These are phyloP conservation scores for Heteropelma amictum DNA, from an alignment of 2,888 invertebrate genomes.

Conservation along the genomic window DNA sequence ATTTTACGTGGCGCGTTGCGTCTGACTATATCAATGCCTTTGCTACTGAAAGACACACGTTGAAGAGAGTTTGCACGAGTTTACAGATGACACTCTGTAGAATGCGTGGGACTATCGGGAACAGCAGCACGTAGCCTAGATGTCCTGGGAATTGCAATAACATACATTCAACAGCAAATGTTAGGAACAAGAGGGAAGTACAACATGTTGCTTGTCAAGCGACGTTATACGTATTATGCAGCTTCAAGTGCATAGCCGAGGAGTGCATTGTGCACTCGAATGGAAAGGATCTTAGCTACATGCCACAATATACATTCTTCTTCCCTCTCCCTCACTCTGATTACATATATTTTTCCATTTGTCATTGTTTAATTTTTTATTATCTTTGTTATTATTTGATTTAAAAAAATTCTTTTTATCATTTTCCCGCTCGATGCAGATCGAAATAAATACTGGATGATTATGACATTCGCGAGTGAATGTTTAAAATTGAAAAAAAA, in stretches of 20 bases:
- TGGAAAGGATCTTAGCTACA: slow-evolving; percentile 15
- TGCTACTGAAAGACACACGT: too few species aligned
- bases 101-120: neutral
- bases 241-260: slow-evolving; percentile 11
- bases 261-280: neutral
- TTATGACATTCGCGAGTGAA: too few species aligned
- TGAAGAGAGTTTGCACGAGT: too few species aligned
- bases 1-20: neutral
- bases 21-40: slow-evolving; percentile 22
- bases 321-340: neutral
- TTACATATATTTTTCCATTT: neutral
- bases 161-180: slow-evolving; percentile 10
- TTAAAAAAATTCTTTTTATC: too few species aligned
- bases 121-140: neutral
- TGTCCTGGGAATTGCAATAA: neutral
- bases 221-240: slow-evolving; percentile 12
- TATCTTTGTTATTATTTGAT: neutral
- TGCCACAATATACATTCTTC: neutral
- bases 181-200: neutral
- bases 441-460: too few species aligned
- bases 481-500: too few species aligned
- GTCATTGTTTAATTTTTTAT: neutral
- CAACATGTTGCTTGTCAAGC: neutral
- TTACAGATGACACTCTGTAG: too few species aligned
- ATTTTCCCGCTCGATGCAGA: too few species aligned